A percentile compares a stretch with the other conserved stretches of the same genome.
These are phyloP conservation scores for Periparus ater DNA, from an alignment of 2,797 vertebrate species.

Conservation along the genomic window DNA sequence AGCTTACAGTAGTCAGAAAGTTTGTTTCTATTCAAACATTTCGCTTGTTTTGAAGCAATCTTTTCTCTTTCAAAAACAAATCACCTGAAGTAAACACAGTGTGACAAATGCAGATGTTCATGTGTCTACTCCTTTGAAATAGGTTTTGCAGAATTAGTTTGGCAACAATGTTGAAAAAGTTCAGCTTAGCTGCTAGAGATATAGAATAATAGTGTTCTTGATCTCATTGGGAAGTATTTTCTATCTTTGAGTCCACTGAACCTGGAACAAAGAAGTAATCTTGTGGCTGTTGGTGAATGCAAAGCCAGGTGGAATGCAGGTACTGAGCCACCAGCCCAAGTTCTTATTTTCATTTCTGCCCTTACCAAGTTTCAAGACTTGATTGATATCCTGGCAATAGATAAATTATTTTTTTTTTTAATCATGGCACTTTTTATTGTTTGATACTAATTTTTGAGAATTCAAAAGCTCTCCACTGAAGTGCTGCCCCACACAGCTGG, in stretches of 20 bases:
- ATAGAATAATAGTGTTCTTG: not conserved
- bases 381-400: not conserved
- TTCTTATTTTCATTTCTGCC: not conserved
- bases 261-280: not conserved
- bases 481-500: not conserved
- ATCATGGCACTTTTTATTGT: not conserved
- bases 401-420: not conserved
- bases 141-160: not conserved
- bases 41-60: not conserved
- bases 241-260: not conserved
- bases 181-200: not conserved
- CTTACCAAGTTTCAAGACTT: not conserved
- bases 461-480: not conserved
- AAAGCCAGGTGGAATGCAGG: not conserved
- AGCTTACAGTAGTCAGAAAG: not conserved
- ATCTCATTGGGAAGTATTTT: not conserved
- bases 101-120: not conserved
- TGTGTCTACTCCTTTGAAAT: not conserved
- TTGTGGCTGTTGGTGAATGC: not conserved
- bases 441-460: not conserved
- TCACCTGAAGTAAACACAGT: not conserved
- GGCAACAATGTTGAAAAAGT: not conserved
- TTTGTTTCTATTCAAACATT: conserved; percentile 6
- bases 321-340: not conserved
- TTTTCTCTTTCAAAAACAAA: not conserved